Conservation (phyloP, 2,888 invertebrate genomes). For the Busseola fusca region DNA sequence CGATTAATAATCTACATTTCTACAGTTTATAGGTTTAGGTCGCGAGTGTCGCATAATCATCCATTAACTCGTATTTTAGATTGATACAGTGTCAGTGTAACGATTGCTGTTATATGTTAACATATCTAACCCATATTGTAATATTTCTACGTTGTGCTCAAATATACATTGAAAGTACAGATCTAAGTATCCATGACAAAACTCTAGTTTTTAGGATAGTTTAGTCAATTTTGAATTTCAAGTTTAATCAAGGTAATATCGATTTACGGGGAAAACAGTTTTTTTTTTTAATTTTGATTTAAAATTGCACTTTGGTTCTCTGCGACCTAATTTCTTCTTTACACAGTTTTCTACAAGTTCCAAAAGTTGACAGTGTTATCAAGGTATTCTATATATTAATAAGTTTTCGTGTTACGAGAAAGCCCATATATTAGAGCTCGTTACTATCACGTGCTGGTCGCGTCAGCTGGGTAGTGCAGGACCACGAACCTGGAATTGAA, state of each 20-base stretch:
- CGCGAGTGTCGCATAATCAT: conserved; percentile 49
- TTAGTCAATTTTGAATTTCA: conserved; percentile 49
- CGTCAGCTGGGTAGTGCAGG: neutral
- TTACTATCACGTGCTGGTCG: neutral
- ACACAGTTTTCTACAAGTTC: neutral
- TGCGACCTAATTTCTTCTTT: neutral
- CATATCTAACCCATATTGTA: conserved; percentile 57
- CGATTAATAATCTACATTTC: conserved; percentile 34
- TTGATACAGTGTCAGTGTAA: conserved; percentile 32
- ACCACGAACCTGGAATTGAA: conserved; percentile 39
- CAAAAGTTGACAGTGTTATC: neutral
- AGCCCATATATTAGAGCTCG: neutral
- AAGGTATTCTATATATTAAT: neutral
- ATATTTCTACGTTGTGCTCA: conserved; percentile 66
- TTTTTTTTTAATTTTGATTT: neutral
- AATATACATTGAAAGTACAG: conserved; percentile 62
- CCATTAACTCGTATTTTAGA: conserved; percentile 29
- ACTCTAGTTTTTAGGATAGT: conserved; percentile 62
- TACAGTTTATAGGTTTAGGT: conserved; percentile 38
- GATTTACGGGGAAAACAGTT: neutral
- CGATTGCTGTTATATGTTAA: conserved; percentile 32
- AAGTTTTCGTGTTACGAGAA: neutral
- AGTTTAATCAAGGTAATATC: neutral
- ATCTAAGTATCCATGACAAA: conserved; percentile 70
- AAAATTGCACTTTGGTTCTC: neutral